Evolutionary conservation across 2,797 vertebrate species (phyloP).

Genomic region (Okamejei kenojei): DNA sequence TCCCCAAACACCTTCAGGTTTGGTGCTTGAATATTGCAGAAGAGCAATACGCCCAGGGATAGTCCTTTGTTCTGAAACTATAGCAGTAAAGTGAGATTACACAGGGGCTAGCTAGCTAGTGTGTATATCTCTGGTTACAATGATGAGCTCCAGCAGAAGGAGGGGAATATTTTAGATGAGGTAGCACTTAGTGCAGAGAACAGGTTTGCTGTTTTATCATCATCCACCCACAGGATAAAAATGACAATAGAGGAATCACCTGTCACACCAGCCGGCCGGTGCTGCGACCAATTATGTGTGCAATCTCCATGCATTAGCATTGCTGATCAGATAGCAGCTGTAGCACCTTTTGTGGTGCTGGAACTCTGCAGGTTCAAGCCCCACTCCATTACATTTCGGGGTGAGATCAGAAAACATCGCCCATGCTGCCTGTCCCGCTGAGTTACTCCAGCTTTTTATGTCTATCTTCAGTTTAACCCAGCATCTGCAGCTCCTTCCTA

Average conservation of each 20-base stretch:
- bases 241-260: neutral
- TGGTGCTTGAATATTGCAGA: neutral
- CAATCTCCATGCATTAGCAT: neutral
- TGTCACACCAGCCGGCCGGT: neutral
- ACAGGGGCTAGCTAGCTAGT: neutral
- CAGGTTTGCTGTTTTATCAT: neutral
- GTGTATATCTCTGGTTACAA: neutral
- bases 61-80: neutral
- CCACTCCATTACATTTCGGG: neutral
- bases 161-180: conserved; percentile 19
- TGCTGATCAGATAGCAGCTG: neutral
- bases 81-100: conserved; percentile 20
- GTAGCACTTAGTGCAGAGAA: neutral
- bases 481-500: too few relatives aligned
- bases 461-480: too few relatives aligned
- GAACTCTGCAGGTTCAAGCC: too few relatives aligned
- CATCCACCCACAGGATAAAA: neutral
- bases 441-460: too few relatives aligned
- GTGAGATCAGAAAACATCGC: too few relatives aligned
- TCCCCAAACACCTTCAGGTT: conserved; percentile 23
- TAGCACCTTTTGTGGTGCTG: neutral
- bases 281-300: neutral
- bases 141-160: neutral
- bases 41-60: conserved; percentile 12
- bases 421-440: too few relatives aligned